Evolutionary conservation across 2,113 vertebrate genomes (phyloP).

Genomic region (Hippoglossus stenolepis): DNA sequence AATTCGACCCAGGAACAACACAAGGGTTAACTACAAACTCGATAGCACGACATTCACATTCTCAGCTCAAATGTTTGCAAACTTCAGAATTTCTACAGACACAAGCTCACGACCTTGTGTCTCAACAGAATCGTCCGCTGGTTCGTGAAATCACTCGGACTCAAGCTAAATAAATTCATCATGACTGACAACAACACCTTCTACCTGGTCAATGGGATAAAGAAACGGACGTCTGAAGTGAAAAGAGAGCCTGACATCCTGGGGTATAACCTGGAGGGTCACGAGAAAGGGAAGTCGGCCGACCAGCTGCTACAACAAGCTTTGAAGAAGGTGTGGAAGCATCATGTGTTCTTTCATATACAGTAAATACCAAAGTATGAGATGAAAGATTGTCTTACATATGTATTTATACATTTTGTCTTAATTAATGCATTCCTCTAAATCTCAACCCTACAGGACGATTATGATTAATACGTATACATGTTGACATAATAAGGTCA

Average conservation of each 20-base stretch:
- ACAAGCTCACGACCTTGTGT: neutral
- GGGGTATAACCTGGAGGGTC: neutral
- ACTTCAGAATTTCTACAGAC: too few relatives aligned
- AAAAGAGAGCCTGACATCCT: slow-evolving; percentile 28
- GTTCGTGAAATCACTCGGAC: neutral
- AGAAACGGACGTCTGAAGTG: neutral
- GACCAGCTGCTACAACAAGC: slow-evolving; percentile 2
- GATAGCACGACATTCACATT: too few relatives aligned
- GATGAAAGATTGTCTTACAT: too few relatives aligned
- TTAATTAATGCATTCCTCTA: too few relatives aligned
- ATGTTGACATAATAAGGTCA: too few relatives aligned
- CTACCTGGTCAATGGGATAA: slow-evolving; percentile 26
- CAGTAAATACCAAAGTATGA: too few relatives aligned
- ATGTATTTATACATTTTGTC: too few relatives aligned
- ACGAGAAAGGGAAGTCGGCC: slow-evolving; percentile 1
- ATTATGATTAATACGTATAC: too few relatives aligned
- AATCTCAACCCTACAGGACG: too few relatives aligned
- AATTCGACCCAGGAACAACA: too few relatives aligned
- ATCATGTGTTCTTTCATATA: neutral
- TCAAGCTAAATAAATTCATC: slow-evolving; percentile 36
- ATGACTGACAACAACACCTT: slow-evolving; percentile 53
- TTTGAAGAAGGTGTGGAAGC: slow-evolving; percentile 28
- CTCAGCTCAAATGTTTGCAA: too few relatives aligned
- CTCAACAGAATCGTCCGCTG: slow-evolving; percentile 36
- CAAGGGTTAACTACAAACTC: too few relatives aligned